Base-by-base conservation (phyloP, 2,797 vertebrate genomes). In the Otus scops region DNA sequence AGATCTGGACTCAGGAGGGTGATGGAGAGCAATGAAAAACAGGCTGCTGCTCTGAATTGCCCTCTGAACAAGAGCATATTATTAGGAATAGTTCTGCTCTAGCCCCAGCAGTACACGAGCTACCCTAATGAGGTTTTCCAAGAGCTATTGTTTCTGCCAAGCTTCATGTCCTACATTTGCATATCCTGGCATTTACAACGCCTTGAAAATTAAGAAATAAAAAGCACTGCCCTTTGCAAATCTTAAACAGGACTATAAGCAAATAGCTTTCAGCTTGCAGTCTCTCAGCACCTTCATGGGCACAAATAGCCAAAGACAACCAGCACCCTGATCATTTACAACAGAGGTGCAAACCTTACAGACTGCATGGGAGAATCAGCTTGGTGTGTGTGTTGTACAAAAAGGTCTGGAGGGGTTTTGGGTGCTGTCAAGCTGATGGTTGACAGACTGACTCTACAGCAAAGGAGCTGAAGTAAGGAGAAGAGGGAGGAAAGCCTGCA, bases 111-210 rank as follows among this genome's bases (percentile, higher is more conserved):
- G 22, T 68, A 56, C 34, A 38, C 38, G 53, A 84, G 38, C 26
- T 75, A 43, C 11, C 73, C 20, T 89, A 80, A 92, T n/a, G 68
- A 88, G 32, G 19, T 79, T 93, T 94, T 94, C 70, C 77, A 92
- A 89, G 73, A 92, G 20, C 53, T 93, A 36, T 68, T 83, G 10
- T 75, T 94, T 92, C 48, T 71, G 45, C 28, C 73, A 81, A 83
- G 48, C 23, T 83, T 93, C 82, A 20, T 41, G 15, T 61, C 78
- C 60, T 65, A 22, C 6, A 83, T 94, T 93, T 94, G 41, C 89
- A 83, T 92, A 89, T 34, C 38, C 41, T 75, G 73, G 61, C 38
- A 86, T 85, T 94, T 89, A 45, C 22, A 69, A 20, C 63, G 30
- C 23, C 61, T 91, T 88, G 18, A 81, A 94, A 92, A 91, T 64